These are phyloP conservation scores for Ictalurus punctatus DNA, from an alignment of 2,113 vertebrate genomes.

Conservation along the genomic window DNA sequence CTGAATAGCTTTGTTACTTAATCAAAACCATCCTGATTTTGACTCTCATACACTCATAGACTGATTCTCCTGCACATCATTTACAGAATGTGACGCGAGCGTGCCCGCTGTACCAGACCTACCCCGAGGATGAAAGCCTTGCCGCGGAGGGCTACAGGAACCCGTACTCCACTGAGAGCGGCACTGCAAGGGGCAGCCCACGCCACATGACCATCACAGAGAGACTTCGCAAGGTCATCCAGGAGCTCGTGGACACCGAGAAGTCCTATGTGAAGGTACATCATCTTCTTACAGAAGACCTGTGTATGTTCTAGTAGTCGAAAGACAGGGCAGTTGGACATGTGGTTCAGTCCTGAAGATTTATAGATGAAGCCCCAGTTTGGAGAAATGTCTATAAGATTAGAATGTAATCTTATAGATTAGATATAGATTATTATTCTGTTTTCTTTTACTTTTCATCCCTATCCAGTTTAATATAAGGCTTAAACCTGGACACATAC, in stretches of 20 bases:
- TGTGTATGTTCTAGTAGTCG: not conserved
- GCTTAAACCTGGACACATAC: not conserved
- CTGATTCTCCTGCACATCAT: slow-evolving; percentile 15
- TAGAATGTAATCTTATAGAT: not conserved
- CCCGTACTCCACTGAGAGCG: slow-evolving; percentile 63
- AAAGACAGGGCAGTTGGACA: not conserved
- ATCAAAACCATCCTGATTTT: not conserved
- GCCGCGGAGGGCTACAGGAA: slow-evolving; percentile 63
- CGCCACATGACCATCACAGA: slow-evolving; percentile 87
- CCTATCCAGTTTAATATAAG: not conserved
- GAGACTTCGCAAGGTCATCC: slow-evolving; percentile 87
- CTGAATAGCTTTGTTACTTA: not conserved
- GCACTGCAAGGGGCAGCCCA: slow-evolving; percentile 69
- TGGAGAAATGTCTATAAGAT: not conserved
- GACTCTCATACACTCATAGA: not conserved
- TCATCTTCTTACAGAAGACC: not conserved
- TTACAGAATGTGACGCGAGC: slow-evolving; percentile 78
- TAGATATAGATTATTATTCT: not conserved
- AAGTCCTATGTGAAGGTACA: slow-evolving; percentile 94
- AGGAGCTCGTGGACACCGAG: slow-evolving; percentile 93
- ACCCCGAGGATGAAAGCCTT: slow-evolving; percentile 64
- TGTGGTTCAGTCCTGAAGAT: not conserved
- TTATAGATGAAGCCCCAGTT: not conserved
- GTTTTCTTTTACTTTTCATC: not conserved
- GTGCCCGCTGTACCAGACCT: slow-evolving; percentile 71